Base-by-base conservation (phyloP, 30 jellyfish, hydroid and myxozoan species). In the Pseudorhiza aurosa region DNA sequence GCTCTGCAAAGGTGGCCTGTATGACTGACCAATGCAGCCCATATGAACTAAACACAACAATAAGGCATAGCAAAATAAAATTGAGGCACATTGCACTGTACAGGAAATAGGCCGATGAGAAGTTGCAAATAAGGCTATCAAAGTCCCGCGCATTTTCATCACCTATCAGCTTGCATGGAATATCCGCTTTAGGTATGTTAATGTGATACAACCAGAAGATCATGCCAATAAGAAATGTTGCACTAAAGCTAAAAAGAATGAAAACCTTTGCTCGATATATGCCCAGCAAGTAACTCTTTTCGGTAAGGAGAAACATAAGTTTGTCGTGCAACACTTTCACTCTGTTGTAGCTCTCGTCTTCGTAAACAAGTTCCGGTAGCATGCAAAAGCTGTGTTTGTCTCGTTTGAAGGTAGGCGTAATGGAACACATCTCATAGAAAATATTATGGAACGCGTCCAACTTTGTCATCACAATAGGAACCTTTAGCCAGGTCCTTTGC, bases 391-490 rank as follows among this genome's bases (percentile, higher is more conserved):
- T 53, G 22, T 50, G 81, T 24, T 67, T 62, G 70, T 65, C 77
- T 15, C 87, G 43, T 10, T 42, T 42, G 40, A 87, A 87, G 24
- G 75, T 58, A 31, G 93, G 96, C 21, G 77, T 79, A 24, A 87
- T 57, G 18, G 69, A 32, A 58, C 88, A 76, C 80, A 87, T 53
- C 35, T 77, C 88, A 39, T 60, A 51, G 67, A 87, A 87, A 10
- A 87, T 76, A 67, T 77, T 56, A 71, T 87, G 87, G 57, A 68
- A 87, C 4, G 92, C 92, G 21, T 87, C 93, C 24, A 87, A 60
- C 55, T 87, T 87, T 15, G 96, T 79, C 64, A 78, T 33, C 8
- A 87, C 96, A 58, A 90, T 88, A 11, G 96, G 96, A 39, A 87
- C 83, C 25, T 79, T 76, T 27, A 87, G 67, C 96, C 96, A 87